These are phyloP conservation scores for Papilio polyxenes DNA, from an alignment of 1,140 invertebrate genomes.

Conservation along the genomic window DNA sequence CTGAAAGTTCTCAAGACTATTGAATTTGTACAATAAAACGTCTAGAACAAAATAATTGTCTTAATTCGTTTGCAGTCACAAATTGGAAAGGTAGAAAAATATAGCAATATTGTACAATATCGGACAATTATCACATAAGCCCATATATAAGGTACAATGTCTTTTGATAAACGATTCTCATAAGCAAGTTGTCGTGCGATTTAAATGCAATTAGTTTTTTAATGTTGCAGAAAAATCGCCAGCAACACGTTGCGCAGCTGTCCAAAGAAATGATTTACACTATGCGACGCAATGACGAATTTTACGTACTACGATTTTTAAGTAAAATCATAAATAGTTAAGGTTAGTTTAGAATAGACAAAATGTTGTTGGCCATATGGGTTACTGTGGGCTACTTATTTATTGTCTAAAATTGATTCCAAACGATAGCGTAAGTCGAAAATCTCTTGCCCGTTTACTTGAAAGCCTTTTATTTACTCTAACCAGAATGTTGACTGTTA, in stretches of 20 bases:
- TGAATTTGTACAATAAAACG: not conserved
- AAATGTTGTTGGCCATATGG: too few relatives aligned
- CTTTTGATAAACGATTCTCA: not conserved
- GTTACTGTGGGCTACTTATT: too few relatives aligned
- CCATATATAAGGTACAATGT: not conserved
- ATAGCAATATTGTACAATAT: not conserved
- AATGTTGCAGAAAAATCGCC: slow-evolving; percentile 40
- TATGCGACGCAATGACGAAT: slow-evolving; percentile 23
- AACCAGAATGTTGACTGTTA: too few relatives aligned
- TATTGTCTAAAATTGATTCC: too few relatives aligned
- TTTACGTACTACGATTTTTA: not conserved
- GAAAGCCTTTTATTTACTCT: too few relatives aligned
- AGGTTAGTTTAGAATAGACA: not conserved
- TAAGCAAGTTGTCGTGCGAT: slow-evolving; percentile 25
- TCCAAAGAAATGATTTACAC: slow-evolving; percentile 27
- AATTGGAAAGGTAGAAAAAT: not conserved
- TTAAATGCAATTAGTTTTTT: slow-evolving; percentile 45
- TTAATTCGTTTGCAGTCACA: not conserved
- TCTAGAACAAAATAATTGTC: not conserved
- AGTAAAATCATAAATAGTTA: not conserved
- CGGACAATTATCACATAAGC: not conserved
- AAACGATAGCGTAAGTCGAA: too few relatives aligned
- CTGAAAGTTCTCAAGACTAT: not conserved
- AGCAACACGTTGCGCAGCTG: slow-evolving; percentile 42
- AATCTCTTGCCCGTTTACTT: too few relatives aligned